These are phyloP conservation scores for Orientallactaga sibirica DNA, from an alignment of 2,797 vertebrate genomes.

Conservation along the genomic window DNA sequence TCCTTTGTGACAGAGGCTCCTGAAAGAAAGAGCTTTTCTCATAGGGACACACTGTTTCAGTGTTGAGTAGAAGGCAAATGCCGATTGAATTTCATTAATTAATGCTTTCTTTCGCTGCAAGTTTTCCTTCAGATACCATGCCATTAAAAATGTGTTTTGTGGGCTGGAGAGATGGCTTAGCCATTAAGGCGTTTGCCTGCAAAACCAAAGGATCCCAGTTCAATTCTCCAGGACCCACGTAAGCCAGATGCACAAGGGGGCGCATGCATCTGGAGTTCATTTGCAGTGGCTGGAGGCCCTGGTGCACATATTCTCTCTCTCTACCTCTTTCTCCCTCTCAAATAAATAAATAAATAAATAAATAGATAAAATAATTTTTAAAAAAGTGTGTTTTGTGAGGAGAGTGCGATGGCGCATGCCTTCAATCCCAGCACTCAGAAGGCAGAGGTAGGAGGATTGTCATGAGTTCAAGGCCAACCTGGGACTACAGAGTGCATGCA, in stretches of 20 bases:
- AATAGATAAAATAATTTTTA: background rate
- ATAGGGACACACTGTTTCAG: background rate
- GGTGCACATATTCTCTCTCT: too few relatives aligned
- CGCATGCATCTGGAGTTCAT: too few relatives aligned
- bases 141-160: background rate
- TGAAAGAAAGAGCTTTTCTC: background rate
- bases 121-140: background rate
- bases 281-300: too few relatives aligned
- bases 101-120: background rate
- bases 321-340: too few relatives aligned
- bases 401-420: too few relatives aligned
- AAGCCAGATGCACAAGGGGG: too few relatives aligned
- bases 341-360: too few relatives aligned
- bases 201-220: too few relatives aligned
- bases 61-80: slow-evolving; percentile 7
- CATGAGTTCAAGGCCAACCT: background rate
- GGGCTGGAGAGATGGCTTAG: background rate
- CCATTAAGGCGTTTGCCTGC: too few relatives aligned
- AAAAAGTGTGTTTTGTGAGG: too few relatives aligned
- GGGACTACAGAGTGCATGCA: too few relatives aligned
- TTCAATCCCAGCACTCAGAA: background rate
- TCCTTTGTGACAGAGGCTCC: background rate
- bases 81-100: background rate
- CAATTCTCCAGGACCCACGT: too few relatives aligned
- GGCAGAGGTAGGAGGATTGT: background rate